Percentiles rank a stretch among this genome's conserved stretches.
These are phyloP conservation scores for Apeira syringaria DNA, from an alignment of 2,888 invertebrate genomes.

Conservation along the genomic window DNA sequence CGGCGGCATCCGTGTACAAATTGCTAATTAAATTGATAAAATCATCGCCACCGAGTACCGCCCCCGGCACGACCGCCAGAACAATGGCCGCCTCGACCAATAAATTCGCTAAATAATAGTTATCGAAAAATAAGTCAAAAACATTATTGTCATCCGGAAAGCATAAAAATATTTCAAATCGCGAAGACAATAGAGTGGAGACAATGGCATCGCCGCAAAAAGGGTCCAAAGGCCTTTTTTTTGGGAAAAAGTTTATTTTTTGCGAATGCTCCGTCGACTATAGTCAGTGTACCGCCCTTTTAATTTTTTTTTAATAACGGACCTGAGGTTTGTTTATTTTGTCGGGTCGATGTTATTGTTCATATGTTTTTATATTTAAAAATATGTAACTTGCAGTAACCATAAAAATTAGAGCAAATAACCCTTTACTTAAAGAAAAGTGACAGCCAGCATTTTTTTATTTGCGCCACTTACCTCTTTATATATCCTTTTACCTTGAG, in stretches of 20 bases:
- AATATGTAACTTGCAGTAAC: conserved; percentile 29
- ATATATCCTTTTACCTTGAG: too few species aligned
- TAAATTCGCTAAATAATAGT: conserved; percentile 82
- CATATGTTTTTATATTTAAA: conserved; percentile 53
- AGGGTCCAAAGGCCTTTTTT: conserved; percentile 62
- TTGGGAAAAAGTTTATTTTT: conserved; percentile 66
- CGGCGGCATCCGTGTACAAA: conserved; percentile 63
- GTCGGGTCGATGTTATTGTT: conserved; percentile 59
- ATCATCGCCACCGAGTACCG: conserved; percentile 35
- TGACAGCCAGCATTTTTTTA: too few species aligned
- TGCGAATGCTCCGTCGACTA: conserved; percentile 68
- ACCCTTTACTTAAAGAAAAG: conserved; percentile 3
- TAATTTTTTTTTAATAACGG: conserved; percentile 70
- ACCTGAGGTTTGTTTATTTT: conserved; percentile 72
- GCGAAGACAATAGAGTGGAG: conserved; percentile 76
- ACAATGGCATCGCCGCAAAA: conserved; percentile 77
- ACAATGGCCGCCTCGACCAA: conserved; percentile 55
- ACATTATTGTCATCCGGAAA: conserved; percentile 79
- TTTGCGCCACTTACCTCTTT: too few species aligned
- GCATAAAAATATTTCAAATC: conserved; percentile 81
- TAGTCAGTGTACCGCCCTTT: conserved; percentile 71
- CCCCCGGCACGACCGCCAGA: conserved; percentile 39
- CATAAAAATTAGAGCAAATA: conserved; percentile 28
- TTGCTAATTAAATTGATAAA: conserved; percentile 55
- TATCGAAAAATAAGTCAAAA: conserved; percentile 77